Percentiles rank a stretch among this genome's conserved stretches.
Conservation (phyloP, 2,113 vertebrate genomes). For the Harpagus bidentatus region DNA sequence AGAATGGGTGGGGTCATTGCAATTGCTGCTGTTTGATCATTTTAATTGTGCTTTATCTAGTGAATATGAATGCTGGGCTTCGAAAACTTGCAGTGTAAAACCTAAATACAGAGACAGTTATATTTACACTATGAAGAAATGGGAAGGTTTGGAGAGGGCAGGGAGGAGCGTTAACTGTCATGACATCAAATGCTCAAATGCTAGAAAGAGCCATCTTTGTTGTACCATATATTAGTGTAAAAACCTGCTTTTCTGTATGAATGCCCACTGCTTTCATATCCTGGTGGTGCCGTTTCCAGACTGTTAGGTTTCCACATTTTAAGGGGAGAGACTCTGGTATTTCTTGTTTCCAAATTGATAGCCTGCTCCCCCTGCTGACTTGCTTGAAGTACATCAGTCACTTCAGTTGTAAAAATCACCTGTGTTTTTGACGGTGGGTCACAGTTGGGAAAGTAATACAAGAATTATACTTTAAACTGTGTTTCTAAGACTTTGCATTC, state of each 20-base stretch:
- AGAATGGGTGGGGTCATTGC: not conserved
- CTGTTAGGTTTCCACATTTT: not conserved
- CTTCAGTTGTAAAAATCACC: not conserved
- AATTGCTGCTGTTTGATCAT: not conserved
- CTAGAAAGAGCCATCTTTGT: not conserved
- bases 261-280: not conserved
- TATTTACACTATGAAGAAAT: not conserved
- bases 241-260: not conserved
- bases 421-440: not conserved
- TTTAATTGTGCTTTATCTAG: not conserved
- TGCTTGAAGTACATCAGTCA: not conserved
- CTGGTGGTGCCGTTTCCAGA: not conserved
- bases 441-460: not conserved
- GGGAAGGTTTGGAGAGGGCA: not conserved
- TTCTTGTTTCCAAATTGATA: not conserved
- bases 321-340: not conserved
- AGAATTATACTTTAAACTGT: not conserved
- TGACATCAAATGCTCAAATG: not conserved
- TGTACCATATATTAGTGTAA: not conserved
- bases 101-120: not conserved
- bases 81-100: not conserved
- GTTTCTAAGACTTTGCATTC: not conserved
- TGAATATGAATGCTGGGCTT: not conserved
- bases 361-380: constrained; percentile 55
- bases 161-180: not conserved